phyloP scores from a whole-genome alignment of 2,797 vertebrate genomes.

The Rhinoraja longicauda region DNA sequence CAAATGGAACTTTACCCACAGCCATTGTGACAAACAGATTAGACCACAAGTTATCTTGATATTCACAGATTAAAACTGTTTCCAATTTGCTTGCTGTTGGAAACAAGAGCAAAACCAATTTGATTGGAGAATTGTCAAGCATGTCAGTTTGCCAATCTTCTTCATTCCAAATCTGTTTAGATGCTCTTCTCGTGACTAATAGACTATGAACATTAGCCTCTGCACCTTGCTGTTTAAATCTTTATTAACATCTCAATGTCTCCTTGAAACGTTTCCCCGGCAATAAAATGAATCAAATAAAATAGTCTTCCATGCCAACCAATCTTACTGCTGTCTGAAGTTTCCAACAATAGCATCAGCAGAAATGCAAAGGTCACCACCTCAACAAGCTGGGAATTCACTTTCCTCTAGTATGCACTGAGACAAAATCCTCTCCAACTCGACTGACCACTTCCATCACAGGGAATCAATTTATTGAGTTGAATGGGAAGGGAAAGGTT shows the following conservation, averaged over 20 bases:
- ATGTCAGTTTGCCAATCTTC: constrained; percentile 32
- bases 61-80: constrained; percentile 73
- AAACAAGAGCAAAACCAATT: constrained; percentile 17
- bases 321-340: constrained; percentile 23
- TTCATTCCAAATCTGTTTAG: constrained; percentile 32
- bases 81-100: constrained; percentile 59
- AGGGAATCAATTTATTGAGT: constrained; percentile 31
- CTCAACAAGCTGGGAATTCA: constrained; percentile 36
- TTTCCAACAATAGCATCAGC: constrained; percentile 28
- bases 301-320: constrained; percentile 4
- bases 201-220: constrained; percentile 33
- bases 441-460: constrained; percentile 30
- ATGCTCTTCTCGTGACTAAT: constrained; percentile 30
- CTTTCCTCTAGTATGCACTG: constrained; percentile 18
- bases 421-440: constrained; percentile 22
- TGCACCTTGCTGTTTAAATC: constrained; percentile 36
- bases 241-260: constrained; percentile 38
- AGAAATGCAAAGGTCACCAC: constrained; percentile 31
- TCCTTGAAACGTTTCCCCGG: constrained; percentile 34
- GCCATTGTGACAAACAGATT: constrained; percentile 68
- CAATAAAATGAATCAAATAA: constrained; percentile 38
- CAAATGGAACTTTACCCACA: constrained; percentile 72
- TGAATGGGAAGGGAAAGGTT: constrained; percentile 15
- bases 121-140: constrained; percentile 30
- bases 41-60: constrained; percentile 71